Conservation (phyloP, 1,140 invertebrate species). For the Diabrotica virgifera region DNA sequence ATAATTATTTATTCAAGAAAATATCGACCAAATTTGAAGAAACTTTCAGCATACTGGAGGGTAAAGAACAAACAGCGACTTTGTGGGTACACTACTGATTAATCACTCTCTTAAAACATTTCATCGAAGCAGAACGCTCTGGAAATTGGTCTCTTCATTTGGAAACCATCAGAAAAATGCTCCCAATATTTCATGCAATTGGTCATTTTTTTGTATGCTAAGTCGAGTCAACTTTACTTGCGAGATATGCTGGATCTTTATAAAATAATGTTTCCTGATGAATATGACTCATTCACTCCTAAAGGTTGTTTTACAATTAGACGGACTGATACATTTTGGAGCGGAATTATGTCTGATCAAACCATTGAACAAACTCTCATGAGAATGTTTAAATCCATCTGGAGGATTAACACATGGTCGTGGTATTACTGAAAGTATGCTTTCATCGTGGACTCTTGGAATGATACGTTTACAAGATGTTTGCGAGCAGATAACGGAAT, state of each 20-base stretch:
- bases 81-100: constrained; percentile 41
- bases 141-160: constrained; percentile 44
- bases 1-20: background rate
- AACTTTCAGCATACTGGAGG: constrained; percentile 8
- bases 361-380: constrained; percentile 39
- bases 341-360: constrained; percentile 46
- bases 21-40: constrained; percentile 12
- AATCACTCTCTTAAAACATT: constrained; percentile 35
- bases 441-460: background rate
- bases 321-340: constrained; percentile 46
- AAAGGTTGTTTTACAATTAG: constrained; percentile 43
- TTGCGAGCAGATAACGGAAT: constrained; percentile 7
- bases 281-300: constrained; percentile 29
- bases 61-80: constrained; percentile 31
- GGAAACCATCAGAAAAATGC: constrained; percentile 35
- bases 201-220: constrained; percentile 45
- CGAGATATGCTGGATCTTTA: constrained; percentile 35
- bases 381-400: background rate
- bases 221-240: constrained; percentile 43
- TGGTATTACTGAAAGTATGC: background rate
- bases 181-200: constrained; percentile 44
- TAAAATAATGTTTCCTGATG: constrained; percentile 13
- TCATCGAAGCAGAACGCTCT: constrained; percentile 41
- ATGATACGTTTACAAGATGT: constrained; percentile 3
- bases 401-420: background rate